Evolutionary conservation across 2,113 vertebrate genomes (phyloP).

Genomic region (Sphyrna mokarran): DNA sequence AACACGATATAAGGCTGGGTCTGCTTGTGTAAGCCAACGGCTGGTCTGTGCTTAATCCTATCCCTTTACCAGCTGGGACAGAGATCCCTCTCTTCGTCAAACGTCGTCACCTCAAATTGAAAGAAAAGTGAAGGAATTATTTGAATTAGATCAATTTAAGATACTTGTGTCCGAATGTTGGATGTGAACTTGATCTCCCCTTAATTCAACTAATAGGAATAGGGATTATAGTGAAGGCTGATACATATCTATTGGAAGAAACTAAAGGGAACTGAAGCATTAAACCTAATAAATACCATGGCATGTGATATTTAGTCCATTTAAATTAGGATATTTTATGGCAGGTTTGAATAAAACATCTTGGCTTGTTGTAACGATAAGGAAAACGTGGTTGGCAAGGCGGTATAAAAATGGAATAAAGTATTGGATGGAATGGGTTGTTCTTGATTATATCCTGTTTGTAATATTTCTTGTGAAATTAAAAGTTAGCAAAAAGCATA

Average conservation of each 20-base stretch:
- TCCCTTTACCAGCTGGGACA: background rate
- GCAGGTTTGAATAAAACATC: background rate
- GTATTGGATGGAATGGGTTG: too few relatives aligned
- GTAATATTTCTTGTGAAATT: background rate
- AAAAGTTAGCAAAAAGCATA: background rate
- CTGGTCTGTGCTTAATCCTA: background rate
- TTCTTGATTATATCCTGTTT: background rate
- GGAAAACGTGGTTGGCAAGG: background rate
- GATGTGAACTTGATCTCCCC: background rate
- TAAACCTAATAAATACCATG: background rate
- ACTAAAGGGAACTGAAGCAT: background rate
- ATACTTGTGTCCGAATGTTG: background rate
- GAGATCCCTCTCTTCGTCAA: background rate
- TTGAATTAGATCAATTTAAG: background rate
- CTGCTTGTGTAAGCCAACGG: background rate
- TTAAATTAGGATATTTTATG: background rate
- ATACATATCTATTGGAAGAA: background rate
- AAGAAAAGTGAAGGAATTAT: too few relatives aligned
- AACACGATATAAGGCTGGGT: background rate
- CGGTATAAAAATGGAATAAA: background rate
- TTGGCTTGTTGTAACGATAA: background rate
- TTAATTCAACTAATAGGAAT: background rate
- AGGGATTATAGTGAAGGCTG: too few relatives aligned
- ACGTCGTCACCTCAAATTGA: background rate
- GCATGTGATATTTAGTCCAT: background rate